phyloP scores from a whole-genome alignment of 1,140 invertebrate genomes.

The Solen grandis region DNA sequence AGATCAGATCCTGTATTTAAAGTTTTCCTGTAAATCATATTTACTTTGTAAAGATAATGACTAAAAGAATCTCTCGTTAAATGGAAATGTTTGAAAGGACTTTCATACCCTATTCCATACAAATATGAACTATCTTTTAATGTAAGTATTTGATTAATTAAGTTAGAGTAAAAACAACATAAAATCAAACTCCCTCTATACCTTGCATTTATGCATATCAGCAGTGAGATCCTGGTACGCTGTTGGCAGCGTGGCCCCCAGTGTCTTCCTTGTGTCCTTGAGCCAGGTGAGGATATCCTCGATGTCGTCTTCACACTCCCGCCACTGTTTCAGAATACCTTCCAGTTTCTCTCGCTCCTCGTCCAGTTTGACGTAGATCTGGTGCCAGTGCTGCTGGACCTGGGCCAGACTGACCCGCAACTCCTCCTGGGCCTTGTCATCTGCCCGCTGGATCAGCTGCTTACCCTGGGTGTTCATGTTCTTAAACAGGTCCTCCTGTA shows the following conservation, averaged over 20 bases:
- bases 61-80: no score
- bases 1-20: no score
- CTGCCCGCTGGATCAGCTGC: slow-evolving; percentile 86
- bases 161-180: no score
- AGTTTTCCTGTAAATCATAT: no score
- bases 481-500: slow-evolving; percentile 72
- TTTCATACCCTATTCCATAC: no score
- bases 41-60: no score
- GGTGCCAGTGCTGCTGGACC: slow-evolving; percentile 81
- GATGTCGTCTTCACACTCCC: slow-evolving; percentile 79
- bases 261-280: slow-evolving; percentile 69
- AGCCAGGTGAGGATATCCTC: slow-evolving; percentile 76
- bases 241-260: slow-evolving; percentile 69
- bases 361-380: slow-evolving; percentile 82
- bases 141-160: no score
- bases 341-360: slow-evolving; percentile 85
- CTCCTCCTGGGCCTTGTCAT: slow-evolving; percentile 62
- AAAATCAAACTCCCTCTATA: no score
- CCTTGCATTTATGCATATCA: slow-evolving; percentile 76
- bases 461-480: slow-evolving; percentile 78
- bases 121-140: no score
- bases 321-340: slow-evolving; percentile 78
- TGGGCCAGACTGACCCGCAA: slow-evolving; percentile 64
- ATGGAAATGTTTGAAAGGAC: no score
- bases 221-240: slow-evolving; percentile 76